phyloP scores from a whole-genome alignment of 2,113 vertebrate genomes.

The Candoia aspera region DNA sequence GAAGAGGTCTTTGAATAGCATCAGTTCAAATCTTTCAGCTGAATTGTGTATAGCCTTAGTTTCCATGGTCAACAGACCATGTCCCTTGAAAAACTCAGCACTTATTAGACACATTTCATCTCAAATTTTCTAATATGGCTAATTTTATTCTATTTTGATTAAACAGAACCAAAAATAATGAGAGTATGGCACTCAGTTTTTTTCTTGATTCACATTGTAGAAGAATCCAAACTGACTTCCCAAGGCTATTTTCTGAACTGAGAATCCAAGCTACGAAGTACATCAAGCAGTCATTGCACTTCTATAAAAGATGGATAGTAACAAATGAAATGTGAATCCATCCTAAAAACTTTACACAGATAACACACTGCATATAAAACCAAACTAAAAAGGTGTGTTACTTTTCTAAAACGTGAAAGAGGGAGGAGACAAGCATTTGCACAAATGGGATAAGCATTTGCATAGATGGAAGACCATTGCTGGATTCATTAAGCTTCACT shows the following conservation, averaged over 20 bases:
- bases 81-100: too few species aligned
- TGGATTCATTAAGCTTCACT: not conserved
- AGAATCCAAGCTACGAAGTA: not conserved
- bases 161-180: not conserved
- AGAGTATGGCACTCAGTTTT: not conserved
- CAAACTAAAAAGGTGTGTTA: not conserved
- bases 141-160: too few species aligned
- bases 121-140: too few species aligned
- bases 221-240: not conserved
- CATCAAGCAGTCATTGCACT: not conserved
- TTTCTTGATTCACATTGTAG: not conserved
- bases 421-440: not conserved
- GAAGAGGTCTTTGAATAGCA: too few species aligned
- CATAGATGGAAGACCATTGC: not conserved
- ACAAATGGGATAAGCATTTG: not conserved
- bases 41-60: too few species aligned
- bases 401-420: not conserved
- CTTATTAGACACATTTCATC: too few species aligned
- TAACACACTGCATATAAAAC: not conserved
- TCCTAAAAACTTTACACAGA: not conserved
- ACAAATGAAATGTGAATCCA: not conserved
- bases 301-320: not conserved
- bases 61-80: too few species aligned
- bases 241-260: not conserved
- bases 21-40: too few species aligned